Base-by-base conservation (phyloP, 2,888 invertebrate genomes). In the Cistogaster globosa region DNA sequence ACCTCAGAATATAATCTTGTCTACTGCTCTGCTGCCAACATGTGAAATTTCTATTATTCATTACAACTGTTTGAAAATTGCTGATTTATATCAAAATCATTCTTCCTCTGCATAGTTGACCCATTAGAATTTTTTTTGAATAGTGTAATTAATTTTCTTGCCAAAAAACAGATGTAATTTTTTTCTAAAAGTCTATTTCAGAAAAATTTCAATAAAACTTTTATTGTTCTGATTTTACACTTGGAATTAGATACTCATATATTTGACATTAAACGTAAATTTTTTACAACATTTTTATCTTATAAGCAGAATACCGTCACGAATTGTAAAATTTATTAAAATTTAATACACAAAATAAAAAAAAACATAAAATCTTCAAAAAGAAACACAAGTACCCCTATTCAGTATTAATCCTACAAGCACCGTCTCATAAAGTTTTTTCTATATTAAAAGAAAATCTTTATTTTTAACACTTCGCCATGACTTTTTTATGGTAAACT, bases 261-360 rank as follows among this genome's bases (percentile, higher is more conserved):
- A 53, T 63, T 77, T 48, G 57, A 57, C 36, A 55, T 67, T 51
- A 36, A 69, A 57, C 26, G 9, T 12, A 42, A 7, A 14, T 38
- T 55, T n/a, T 42, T 42, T 42, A 42, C 42, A 42, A 42, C 42
- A 2, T 20, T 53, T 53, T 18, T 18, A 0, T 9, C 51, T 53
- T 0, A 60, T 48, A 36, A 20, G 32, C 65, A 60, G 36, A 62
- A 53, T 79, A 75, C 63, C 71, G 63, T 65, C 51, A 84, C 68
- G 4, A n/a, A n/a, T 84, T 58, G 75, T 79, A 75, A 79, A 79
- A 72, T 69, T 63, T 51, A 80, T 68, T 68, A 69, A 62, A 63
- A 58, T 78, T 63, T 69, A 45, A 67, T 36, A 65, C 32, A 74
- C 3, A 38, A 14, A 32, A 58, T 1, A 32, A 22, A 58, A 20